Evolutionary conservation across 2,113 vertebrate species (phyloP).

Genomic region (Sula dactylatra): DNA sequence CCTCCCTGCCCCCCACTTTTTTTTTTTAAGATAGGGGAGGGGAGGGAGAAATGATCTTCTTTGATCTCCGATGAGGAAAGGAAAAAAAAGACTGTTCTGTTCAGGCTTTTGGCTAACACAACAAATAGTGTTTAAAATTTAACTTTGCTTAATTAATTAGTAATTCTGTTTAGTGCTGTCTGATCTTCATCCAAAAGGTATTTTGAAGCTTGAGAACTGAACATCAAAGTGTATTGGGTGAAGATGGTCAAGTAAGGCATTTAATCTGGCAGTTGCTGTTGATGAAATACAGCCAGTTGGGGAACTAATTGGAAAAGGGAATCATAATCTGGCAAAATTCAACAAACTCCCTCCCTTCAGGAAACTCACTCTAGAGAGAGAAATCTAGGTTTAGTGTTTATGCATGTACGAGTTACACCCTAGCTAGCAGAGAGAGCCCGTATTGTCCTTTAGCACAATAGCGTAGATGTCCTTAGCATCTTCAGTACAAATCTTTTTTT

Average conservation of each 20-base stretch:
- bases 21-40: conserved; percentile 65
- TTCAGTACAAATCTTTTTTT: background rate
- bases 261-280: conserved; percentile 80
- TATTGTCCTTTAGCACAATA: background rate
- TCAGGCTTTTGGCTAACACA: conserved; percentile 95
- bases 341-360: conserved; percentile 22
- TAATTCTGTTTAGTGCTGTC: conserved; percentile 98
- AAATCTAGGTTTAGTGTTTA: conserved; percentile 2
- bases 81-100: conserved; percentile 88
- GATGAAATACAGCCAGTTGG: conserved; percentile 74
- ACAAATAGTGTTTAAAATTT: conserved; percentile 99
- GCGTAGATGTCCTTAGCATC: no score
- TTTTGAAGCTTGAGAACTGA: conserved; percentile 88
- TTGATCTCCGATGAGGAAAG: conserved; percentile 87
- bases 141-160: conserved; percentile 99
- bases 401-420: background rate
- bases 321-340: conserved; percentile 58
- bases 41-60: conserved; percentile 78
- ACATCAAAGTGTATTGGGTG: conserved; percentile 91
- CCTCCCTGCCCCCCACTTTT: no score
- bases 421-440: background rate
- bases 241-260: conserved; percentile 85
- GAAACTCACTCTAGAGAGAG: background rate
- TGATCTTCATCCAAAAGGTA: conserved; percentile 99
- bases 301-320: conserved; percentile 68